These are phyloP conservation scores for Sycophila texana DNA, from an alignment of 2,888 invertebrate genomes.

Conservation along the genomic window DNA sequence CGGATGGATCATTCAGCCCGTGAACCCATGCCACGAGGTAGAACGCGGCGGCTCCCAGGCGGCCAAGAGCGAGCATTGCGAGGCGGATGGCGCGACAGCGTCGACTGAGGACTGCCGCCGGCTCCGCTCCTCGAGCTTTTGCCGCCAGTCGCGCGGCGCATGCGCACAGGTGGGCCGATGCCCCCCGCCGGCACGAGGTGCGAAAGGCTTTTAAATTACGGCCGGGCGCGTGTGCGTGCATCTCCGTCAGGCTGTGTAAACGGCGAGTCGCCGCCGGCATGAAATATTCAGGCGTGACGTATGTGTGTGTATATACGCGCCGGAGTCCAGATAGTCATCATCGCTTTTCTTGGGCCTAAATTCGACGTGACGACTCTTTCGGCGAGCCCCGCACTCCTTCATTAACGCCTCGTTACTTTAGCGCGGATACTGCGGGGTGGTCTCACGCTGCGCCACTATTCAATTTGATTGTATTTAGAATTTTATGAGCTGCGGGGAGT, in stretches of 20 bases:
- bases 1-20: slow-evolving; percentile 70
- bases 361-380: neutral
- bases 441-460: too few species aligned
- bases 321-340: slow-evolving; percentile 1
- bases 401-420: too few species aligned
- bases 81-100: slow-evolving; percentile 71
- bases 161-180: neutral
- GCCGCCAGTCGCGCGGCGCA: slow-evolving; percentile 28
- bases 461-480: too few species aligned
- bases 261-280: neutral
- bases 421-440: too few species aligned
- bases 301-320: neutral
- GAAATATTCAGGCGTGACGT: slow-evolving; percentile 21
- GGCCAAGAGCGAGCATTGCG: slow-evolving; percentile 67
- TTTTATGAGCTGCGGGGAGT: too few species aligned
- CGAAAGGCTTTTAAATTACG: slow-evolving; percentile 46
- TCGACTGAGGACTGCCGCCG: slow-evolving; percentile 67
- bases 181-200: slow-evolving; percentile 9
- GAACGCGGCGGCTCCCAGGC: slow-evolving; percentile 67
- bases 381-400: too few species aligned
- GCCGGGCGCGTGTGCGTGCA: slow-evolving; percentile 57
- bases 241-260: neutral
- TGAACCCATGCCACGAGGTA: slow-evolving; percentile 68
- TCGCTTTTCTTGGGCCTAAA: neutral
- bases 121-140: slow-evolving; percentile 51